These are phyloP conservation scores for Conchocele bisecta DNA, from an alignment of 2,888 invertebrate species.

Conservation along the genomic window DNA sequence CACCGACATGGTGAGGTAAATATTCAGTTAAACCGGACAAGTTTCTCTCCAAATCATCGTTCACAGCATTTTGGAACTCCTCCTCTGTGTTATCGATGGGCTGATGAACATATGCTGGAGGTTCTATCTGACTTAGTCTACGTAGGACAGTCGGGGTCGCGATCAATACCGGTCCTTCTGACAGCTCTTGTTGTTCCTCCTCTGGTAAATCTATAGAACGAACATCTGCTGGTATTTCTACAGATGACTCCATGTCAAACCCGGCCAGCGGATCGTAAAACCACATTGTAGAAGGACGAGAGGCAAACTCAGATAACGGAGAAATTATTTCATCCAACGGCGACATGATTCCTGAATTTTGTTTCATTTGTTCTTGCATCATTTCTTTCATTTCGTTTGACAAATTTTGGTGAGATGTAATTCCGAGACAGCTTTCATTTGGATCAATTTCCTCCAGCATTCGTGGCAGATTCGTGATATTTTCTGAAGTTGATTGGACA, in stretches of 20 bases:
- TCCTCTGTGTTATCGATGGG: constrained; percentile 64
- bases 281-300: constrained; percentile 35
- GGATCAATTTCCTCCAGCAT: constrained; percentile 66
- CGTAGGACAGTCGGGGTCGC: constrained; percentile 57
- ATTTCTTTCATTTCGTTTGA: constrained; percentile 69
- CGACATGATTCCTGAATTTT: constrained; percentile 50
- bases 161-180: constrained; percentile 61
- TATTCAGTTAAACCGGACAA: constrained; percentile 54
- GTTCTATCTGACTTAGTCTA: constrained; percentile 41
- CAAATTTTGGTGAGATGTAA: constrained; percentile 67
- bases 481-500: constrained; percentile 34
- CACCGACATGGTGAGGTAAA: constrained; percentile 52
- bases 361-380: constrained; percentile 65
- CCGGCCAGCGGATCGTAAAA: constrained; percentile 54
- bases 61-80: constrained; percentile 72
- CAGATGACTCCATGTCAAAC: constrained; percentile 54
- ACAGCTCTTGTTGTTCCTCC: constrained; percentile 55
- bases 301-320: constrained; percentile 45
- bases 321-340: constrained; percentile 51
- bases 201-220: constrained; percentile 57
- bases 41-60: constrained; percentile 69
- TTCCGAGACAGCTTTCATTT: constrained; percentile 68
- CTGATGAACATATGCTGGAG: constrained; percentile 41
- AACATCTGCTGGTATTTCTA: constrained; percentile 58
- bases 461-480: constrained; percentile 44